Conservation (phyloP, 2,113 vertebrate species). For the Condylura cristata region DNA sequence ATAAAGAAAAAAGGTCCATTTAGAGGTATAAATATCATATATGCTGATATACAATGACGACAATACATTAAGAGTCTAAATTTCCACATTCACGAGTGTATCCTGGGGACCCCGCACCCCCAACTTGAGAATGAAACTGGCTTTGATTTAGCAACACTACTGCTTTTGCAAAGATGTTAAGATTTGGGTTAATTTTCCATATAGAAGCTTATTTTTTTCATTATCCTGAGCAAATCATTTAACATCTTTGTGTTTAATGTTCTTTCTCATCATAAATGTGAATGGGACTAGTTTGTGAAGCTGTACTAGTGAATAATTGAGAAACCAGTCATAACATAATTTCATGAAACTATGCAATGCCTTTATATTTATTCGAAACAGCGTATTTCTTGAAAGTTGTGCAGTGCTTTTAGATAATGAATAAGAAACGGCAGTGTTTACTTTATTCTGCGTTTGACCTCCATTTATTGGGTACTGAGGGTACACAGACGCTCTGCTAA, state of each 20-base stretch:
- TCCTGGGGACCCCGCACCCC: not conserved
- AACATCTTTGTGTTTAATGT: not conserved
- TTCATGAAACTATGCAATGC: not conserved
- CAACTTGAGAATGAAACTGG: not conserved
- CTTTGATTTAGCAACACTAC: not conserved
- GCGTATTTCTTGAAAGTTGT: not conserved
- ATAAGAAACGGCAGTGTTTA: not conserved
- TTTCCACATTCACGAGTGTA: not conserved
- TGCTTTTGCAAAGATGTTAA: not conserved
- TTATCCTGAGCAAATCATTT: not conserved
- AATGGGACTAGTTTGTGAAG: not conserved
- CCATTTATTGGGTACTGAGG: not conserved
- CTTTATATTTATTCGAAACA: slow-evolving; percentile 1
- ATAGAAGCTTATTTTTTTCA: not conserved
- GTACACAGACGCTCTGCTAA: not conserved
- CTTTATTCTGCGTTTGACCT: not conserved
- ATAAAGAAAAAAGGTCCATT: not conserved
- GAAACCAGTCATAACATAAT: not conserved
- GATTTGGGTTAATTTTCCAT: not conserved
- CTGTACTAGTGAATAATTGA: slow-evolving; percentile 6
- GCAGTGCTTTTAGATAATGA: not conserved
- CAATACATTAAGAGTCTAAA: not conserved
- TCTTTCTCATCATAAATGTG: not conserved
- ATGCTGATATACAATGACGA: not conserved
- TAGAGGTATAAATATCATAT: not conserved